phyloP scores from a whole-genome alignment of 1,140 invertebrate genomes.

The Portunus trituberculatus region DNA sequence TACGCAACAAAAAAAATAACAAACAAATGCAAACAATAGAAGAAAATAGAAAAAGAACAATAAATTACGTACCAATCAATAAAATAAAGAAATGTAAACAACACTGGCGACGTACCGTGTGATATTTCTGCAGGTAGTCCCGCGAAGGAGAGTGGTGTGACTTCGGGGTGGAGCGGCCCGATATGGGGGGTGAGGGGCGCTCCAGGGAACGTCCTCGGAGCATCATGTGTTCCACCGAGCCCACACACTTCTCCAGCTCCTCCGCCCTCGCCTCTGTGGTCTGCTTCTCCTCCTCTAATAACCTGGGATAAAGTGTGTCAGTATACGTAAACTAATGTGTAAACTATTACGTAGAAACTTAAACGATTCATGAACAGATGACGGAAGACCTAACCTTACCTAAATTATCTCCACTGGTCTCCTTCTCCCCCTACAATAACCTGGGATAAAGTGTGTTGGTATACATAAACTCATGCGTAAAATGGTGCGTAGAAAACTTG shows the following conservation, averaged over 20 bases:
- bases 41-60: background rate
- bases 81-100: background rate
- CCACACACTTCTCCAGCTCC: slow-evolving; percentile 97
- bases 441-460: slow-evolving; percentile 11
- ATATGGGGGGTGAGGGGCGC: slow-evolving; percentile 77
- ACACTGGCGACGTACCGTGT: slow-evolving; percentile 85
- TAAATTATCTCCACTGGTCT: too few relatives aligned
- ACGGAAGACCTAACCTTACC: too few relatives aligned
- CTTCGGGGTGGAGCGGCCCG: slow-evolving; percentile 89
- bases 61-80: background rate
- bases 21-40: background rate
- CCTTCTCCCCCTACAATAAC: slow-evolving; percentile 99
- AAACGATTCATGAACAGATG: too few relatives aligned
- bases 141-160: slow-evolving; percentile 86
- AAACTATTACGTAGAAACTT: too few relatives aligned
- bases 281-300: slow-evolving; percentile 99
- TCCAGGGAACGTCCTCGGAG: slow-evolving; percentile 83
- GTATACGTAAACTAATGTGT: background rate
- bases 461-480: background rate
- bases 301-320: slow-evolving; percentile 38
- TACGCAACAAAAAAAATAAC: background rate
- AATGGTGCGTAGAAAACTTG: too few relatives aligned
- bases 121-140: slow-evolving; percentile 91
- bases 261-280: slow-evolving; percentile 97
- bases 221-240: slow-evolving; percentile 96